A percentile compares a stretch with the other conserved stretches of the same genome.
Evolutionary conservation across 2,113 vertebrate genomes (phyloP).

Genomic region (Phocoena phocoena): DNA sequence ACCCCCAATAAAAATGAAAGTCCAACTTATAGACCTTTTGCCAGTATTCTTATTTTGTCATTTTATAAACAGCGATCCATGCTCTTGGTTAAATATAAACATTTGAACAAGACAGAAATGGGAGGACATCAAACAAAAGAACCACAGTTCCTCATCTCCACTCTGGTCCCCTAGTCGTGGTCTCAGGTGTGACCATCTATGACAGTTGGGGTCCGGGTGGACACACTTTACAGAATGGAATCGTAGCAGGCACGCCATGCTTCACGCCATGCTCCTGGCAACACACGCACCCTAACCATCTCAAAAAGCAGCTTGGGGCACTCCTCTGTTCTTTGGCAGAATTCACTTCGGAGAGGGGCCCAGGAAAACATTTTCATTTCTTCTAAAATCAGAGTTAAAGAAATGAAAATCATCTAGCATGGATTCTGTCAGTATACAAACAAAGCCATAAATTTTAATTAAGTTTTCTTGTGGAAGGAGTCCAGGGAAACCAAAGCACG

Average conservation of each 20-base stretch:
- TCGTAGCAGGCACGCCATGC: rapidly evolving
- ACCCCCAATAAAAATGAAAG: neutral
- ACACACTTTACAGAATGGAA: neutral
- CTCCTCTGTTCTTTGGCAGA: neutral
- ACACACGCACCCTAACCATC: neutral
- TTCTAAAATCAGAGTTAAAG: neutral
- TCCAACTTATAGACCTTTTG: neutral
- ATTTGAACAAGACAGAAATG: neutral
- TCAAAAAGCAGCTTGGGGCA: neutral
- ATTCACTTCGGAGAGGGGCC: neutral
- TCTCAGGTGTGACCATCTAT: neutral
- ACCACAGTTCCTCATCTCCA: neutral
- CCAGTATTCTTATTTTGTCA: neutral
- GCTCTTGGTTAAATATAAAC: neutral
- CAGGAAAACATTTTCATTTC: neutral
- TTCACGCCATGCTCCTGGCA: neutral
- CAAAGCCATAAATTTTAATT: neutral
- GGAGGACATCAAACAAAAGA: neutral
- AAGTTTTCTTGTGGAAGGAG: neutral
- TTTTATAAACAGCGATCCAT: neutral
- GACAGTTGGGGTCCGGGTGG: rapidly evolving
- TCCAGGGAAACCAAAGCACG: neutral
- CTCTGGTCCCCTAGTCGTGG: too few relatives aligned
- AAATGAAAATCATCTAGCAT: neutral
- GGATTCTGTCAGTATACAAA: neutral